Base-by-base conservation (phyloP, 2,797 vertebrate genomes). In the Sebastes cheni region DNA sequence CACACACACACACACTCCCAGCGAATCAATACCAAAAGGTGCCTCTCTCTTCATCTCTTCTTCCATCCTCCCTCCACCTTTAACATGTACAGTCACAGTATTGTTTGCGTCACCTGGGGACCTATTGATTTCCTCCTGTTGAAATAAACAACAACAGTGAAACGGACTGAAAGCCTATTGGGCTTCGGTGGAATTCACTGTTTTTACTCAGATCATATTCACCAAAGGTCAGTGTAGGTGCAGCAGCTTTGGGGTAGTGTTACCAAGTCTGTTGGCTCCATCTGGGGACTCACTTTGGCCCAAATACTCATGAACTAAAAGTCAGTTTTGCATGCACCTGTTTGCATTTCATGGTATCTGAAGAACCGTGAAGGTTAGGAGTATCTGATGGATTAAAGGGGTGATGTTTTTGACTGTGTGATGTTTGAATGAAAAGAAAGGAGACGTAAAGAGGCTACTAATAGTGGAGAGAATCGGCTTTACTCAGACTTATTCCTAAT, bases 91-190 rank as follows among this genome's bases (percentile, higher is more conserved):
- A 71, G 50, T n/a, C 65, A 22, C 59, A 59, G 56, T 65, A n/a
- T 42, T 66, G 72, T 54, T 69, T 67, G 13, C 67, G 39, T 84
- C 1, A 67, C 81, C 72, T 77, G 34, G 0, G 20, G 62, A 72
- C 64, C 46, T 80, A 80, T 86, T 75, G 84, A 82, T 82, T 81
- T 72, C 23, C 13, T 23, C 56, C 59, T n/a, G 29, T n/a, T 67
- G 64, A 30, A 9, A 75, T 46, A 46, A 46, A 46, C 42, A 69
- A 52, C 23, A 50, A 5, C 42, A 14, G 61, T 67, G 32, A 73
- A 55, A 32, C 2, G 7, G 56, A 50, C 55, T 62, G 70, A 59
- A 78, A 59, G 61, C 50, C 8, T 36, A 20, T 70, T 11, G 52
- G 39, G 18, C 68, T 50, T 25, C 11, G 30, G 29, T 46, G 73